Evolutionary conservation across 2,113 vertebrate genomes (phyloP).

Genomic region (Myocastor coypus): DNA sequence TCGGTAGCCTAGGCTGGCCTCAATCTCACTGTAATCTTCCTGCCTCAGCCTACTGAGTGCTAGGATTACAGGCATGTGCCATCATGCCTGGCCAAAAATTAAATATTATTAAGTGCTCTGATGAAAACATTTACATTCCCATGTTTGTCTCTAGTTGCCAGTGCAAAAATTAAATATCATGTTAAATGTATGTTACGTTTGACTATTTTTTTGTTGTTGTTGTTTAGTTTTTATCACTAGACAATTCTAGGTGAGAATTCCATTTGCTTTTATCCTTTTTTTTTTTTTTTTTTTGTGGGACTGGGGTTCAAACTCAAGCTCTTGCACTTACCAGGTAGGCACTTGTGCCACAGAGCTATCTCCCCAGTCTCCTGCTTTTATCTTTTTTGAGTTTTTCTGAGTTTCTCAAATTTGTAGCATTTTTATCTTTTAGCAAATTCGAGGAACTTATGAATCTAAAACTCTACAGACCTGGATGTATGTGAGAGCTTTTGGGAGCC

Average conservation of each 20-base stretch:
- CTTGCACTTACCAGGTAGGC: too few relatives aligned
- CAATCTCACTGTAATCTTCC: too few relatives aligned
- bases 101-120: conserved; percentile 1
- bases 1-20: neutral
- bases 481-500: neutral
- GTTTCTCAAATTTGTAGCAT: neutral
- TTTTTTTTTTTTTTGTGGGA: too few relatives aligned
- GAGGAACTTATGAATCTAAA: neutral
- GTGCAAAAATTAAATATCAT: neutral
- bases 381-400: neutral
- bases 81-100: neutral
- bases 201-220: neutral
- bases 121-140: neutral
- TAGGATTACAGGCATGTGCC: neutral
- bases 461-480: neutral
- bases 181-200: neutral
- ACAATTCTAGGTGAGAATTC: neutral
- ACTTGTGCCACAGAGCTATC: too few relatives aligned
- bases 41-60: neutral
- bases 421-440: neutral
- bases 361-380: too few relatives aligned
- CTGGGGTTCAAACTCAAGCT: too few relatives aligned
- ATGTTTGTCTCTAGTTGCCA: neutral
- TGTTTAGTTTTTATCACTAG: neutral
- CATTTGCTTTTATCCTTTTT: neutral